Evolutionary conservation across 2,888 invertebrate species (phyloP), one percentile per base, ranked within the genome.

Genomic region (Hydroisotoma schaefferi): DNA sequence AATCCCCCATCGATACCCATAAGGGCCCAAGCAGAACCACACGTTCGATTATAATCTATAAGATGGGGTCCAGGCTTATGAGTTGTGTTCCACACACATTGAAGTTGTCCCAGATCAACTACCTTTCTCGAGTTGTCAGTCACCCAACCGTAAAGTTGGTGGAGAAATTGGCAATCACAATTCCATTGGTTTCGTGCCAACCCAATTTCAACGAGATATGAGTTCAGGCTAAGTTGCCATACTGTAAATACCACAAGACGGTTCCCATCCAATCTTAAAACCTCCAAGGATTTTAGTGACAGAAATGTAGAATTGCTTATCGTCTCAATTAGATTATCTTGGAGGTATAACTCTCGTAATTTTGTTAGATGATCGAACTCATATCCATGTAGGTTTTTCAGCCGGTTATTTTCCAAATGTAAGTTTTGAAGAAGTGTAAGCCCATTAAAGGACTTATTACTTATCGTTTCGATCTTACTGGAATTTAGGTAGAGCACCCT

Each of bases 141-240:
- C 64, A 90, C 85, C 83, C 90, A 92, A 69, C 86, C 82, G 61
- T 90, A 88, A 72, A 91, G 80, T 74, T 88, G 87, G 77, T 89
- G 87, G 73, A 93, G 81, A 79, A 90, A 92, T 76, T 88, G 87
- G 79, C 94, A 94, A 73, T 90, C 86, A 76, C 94, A 94, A 43
- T 88, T 88, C 93, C 93, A 94, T 64, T 85, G 83, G 77, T 94
- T 94, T 73, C 87, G 85, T 15, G 89, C 88, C 58, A 93, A 82
- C 10, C 87, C 86, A 69, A 93, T 77, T 62, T 89, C 87, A 73
- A 83, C 85, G 69, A 91, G 80, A 69, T 85, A 82, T 20, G 83
- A 80, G 75, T 88, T 87, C 76, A 80, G 80, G 18, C 83, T 80
- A 74, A 89, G 81, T 74, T 84, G 86, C 85, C 88, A 88, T 58